A percentile compares a stretch with the other conserved stretches of the same genome.
These are phyloP conservation scores for Channa argus DNA, from an alignment of 2,113 vertebrate genomes.

Conservation along the genomic window DNA sequence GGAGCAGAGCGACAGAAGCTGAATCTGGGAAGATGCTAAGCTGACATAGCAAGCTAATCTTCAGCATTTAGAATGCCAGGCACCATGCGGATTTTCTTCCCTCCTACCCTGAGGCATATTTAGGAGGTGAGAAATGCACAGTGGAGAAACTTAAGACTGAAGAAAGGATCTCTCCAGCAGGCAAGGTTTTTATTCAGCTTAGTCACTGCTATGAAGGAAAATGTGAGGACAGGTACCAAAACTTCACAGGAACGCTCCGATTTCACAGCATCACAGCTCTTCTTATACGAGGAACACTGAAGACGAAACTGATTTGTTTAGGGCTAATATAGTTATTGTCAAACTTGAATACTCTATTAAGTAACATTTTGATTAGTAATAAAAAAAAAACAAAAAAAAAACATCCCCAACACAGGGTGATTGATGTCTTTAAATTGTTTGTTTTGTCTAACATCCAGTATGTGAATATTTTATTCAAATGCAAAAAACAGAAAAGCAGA, in stretches of 20 bases:
- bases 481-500: no score
- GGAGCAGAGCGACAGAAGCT: constrained; percentile 42
- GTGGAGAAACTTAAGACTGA: constrained; percentile 44
- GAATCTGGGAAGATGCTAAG: constrained; percentile 65
- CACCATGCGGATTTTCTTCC: constrained; percentile 37
- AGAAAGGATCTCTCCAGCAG: constrained; percentile 43
- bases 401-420: no score
- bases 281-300: neutral
- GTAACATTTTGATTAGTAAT: no score
- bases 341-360: neutral
- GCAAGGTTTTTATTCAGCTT: constrained; percentile 51
- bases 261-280: neutral
- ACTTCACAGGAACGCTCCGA: constrained; percentile 16
- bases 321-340: neutral
- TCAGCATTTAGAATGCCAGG: constrained; percentile 55
- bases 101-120: constrained; percentile 38
- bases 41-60: constrained; percentile 71
- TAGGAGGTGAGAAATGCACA: constrained; percentile 59
- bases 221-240: constrained; percentile 30
- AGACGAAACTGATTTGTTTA: neutral
- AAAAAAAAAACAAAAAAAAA: no score
- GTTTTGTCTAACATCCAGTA: neutral
- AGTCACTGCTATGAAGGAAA: constrained; percentile 45
- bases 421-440: neutral
- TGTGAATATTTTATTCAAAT: no score